Percentiles rank a stretch among this genome's conserved stretches.
Conservation (phyloP, 2,113 vertebrate genomes). For the Rhinichthys klamathensis region DNA sequence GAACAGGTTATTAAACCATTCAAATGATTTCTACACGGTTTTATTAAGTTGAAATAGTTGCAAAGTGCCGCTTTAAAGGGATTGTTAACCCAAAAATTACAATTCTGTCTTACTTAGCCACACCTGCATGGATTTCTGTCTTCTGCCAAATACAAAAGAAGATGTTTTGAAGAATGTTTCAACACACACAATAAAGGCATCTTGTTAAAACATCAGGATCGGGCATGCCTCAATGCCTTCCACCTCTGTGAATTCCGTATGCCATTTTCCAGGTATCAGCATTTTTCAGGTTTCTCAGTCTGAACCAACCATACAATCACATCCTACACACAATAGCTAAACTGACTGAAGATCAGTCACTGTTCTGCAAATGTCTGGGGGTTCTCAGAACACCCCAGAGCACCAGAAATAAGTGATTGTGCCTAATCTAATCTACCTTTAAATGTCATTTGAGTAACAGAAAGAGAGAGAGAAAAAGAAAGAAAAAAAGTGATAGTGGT, state of each 20-base stretch:
- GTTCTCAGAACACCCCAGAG: slow-evolving; percentile 20
- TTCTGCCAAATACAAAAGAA: background rate
- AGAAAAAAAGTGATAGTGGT: background rate
- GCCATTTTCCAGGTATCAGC: background rate
- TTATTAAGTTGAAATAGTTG: too few species aligned
- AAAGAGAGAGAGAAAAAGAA: background rate
- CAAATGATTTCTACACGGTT: too few species aligned
- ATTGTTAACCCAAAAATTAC: background rate
- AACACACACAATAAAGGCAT: background rate
- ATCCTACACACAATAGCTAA: background rate
- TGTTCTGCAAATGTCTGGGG: slow-evolving; percentile 17
- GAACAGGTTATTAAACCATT: too few species aligned
- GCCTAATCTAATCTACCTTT: slow-evolving; percentile 61
- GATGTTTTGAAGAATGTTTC: background rate
- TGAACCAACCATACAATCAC: slow-evolving; percentile 10
- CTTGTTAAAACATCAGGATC: background rate
- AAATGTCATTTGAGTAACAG: slow-evolving; percentile 65
- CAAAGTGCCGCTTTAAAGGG: too few species aligned
- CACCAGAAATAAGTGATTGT: slow-evolving; percentile 16
- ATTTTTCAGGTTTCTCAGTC: background rate
- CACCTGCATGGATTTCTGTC: background rate
- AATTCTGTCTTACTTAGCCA: background rate
- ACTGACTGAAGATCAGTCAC: slow-evolving; percentile 24
- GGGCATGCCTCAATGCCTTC: background rate
- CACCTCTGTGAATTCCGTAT: background rate